Percentiles rank a stretch among this genome's conserved stretches.
Evolutionary conservation across 2,113 vertebrate genomes (phyloP).

Genomic region (Pongo pygmaeus): DNA sequence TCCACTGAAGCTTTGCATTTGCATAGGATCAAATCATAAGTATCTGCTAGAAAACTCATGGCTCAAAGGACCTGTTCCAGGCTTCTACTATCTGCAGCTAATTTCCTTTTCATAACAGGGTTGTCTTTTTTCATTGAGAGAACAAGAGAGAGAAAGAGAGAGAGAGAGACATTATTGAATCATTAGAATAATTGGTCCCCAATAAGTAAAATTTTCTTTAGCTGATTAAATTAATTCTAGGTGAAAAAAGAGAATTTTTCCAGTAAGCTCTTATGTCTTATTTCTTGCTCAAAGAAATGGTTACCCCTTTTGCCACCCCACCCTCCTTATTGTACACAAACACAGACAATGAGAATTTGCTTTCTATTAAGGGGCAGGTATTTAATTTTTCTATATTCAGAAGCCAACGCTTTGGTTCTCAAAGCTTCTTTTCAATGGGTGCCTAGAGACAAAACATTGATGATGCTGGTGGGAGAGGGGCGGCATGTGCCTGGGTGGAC

Average conservation of each 20-base stretch:
- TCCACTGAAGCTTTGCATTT: constrained; percentile 20
- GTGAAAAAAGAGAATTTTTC: neutral
- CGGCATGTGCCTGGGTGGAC: neutral
- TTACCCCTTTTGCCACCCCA: neutral
- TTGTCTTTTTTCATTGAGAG: constrained; percentile 49
- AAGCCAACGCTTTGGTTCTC: neutral
- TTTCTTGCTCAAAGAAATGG: constrained; percentile 33
- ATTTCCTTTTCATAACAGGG: constrained; percentile 37
- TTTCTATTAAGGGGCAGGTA: neutral
- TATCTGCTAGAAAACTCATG: neutral
- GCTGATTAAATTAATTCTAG: constrained; percentile 52
- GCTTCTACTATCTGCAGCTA: constrained; percentile 8
- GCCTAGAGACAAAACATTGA: neutral
- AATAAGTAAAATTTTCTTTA: constrained; percentile 61
- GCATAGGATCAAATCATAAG: constrained; percentile 6
- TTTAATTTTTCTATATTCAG: neutral
- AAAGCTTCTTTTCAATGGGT: neutral
- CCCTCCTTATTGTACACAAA: neutral
- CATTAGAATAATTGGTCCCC: constrained; percentile 56
- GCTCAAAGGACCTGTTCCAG: neutral
- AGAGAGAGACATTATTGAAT: constrained; percentile 39
- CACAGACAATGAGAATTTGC: neutral
- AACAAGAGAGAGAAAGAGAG: neutral
- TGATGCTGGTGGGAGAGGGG: neutral
- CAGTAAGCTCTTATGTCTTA: neutral